Evolutionary conservation across 1,140 invertebrate genomes (phyloP).

Genomic region (Coptotermes formosanus): DNA sequence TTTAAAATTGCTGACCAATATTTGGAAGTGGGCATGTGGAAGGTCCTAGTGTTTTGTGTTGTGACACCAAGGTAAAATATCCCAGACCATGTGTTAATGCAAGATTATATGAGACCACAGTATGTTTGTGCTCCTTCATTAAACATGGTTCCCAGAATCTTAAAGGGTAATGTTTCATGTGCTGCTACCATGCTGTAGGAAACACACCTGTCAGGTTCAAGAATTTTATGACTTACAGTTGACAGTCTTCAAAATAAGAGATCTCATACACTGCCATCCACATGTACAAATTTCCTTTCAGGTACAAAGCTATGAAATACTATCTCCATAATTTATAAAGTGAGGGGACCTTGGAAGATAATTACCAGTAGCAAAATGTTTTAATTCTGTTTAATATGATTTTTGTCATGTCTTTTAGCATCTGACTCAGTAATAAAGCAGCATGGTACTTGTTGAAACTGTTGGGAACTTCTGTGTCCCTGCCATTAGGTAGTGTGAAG

Average conservation of each 20-base stretch:
- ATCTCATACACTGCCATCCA: not conserved
- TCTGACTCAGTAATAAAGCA: not conserved
- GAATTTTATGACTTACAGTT: not conserved
- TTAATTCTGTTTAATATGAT: not conserved
- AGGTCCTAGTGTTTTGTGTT: conserved; percentile 5
- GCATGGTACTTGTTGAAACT: not conserved
- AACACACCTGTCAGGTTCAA: not conserved
- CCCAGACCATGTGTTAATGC: not conserved
- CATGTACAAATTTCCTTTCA: not conserved
- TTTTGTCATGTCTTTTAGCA: not conserved
- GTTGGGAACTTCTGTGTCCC: not conserved
- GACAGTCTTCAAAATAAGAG: not conserved
- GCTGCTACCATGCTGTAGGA: not conserved
- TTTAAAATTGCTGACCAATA: not conserved
- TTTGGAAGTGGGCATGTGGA: conserved; percentile 14
- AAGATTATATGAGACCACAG: conserved; percentile 18
- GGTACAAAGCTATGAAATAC: not conserved
- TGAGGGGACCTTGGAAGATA: not conserved
- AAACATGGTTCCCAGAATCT: not conserved
- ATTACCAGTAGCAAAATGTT: not conserved
- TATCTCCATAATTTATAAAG: not conserved
- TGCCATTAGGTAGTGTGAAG: not conserved
- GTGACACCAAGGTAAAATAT: not conserved
- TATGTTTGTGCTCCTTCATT: not conserved
- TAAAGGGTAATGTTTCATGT: not conserved